Conservation (phyloP, 2,888 invertebrate genomes). For the Drosophila fungiperda region DNA sequence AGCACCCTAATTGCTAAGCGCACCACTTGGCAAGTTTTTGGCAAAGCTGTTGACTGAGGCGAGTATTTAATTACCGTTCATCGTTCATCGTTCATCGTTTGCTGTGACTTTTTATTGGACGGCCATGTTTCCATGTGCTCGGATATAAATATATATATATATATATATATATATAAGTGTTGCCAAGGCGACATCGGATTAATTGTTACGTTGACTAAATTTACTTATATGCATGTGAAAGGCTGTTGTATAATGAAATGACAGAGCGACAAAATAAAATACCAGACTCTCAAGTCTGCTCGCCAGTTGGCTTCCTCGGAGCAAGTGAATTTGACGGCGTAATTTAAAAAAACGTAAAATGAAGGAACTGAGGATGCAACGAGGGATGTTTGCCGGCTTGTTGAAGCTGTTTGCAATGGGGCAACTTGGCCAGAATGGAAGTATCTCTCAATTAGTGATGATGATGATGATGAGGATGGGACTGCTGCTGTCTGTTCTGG, state of each 20-base stretch:
- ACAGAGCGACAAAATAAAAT: conserved; percentile 1
- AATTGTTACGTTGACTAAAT: conserved; percentile 70
- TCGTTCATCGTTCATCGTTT: conserved; percentile 33
- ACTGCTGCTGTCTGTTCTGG: conserved; percentile 24
- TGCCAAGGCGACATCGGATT: conserved; percentile 59
- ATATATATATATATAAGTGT: conserved; percentile 41
- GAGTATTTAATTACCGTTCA: conserved; percentile 74
- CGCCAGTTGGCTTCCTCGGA: conserved; percentile 7
- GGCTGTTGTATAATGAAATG: conserved; percentile 40
- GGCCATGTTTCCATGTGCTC: conserved; percentile 33
- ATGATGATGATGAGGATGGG: conserved; percentile 15
- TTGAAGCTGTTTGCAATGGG: conserved; percentile 32
- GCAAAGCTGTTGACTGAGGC: conserved; percentile 26
- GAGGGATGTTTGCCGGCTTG: conserved; percentile 33
- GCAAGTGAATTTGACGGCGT: conserved; percentile 43
- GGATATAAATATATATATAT: conserved; percentile 20
- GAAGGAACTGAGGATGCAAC: conserved; percentile 24
- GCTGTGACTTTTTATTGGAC: conserved; percentile 38
- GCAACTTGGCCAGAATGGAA: conserved; percentile 43
- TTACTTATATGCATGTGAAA: conserved; percentile 42
- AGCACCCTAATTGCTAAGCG: conserved; percentile 70
- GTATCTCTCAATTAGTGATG: conserved; percentile 69
- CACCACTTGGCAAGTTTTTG: conserved; percentile 52
- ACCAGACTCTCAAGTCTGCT: conserved; percentile 12
- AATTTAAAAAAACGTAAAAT: conserved; percentile 54